Evolutionary conservation across 2,113 vertebrate genomes (phyloP).

Genomic region (Epinephelus moara): DNA sequence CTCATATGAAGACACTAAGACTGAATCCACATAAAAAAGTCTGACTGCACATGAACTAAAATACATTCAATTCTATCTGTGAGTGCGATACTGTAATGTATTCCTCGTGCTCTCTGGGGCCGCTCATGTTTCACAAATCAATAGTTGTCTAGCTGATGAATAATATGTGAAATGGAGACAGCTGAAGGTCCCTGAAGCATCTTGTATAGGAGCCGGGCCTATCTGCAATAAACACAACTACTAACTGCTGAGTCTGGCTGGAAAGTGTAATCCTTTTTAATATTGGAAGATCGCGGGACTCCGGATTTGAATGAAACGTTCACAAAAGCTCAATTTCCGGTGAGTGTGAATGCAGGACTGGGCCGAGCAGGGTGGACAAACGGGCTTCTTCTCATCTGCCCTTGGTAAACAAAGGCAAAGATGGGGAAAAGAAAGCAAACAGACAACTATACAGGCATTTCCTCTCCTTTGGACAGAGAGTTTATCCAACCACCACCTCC

Average conservation of each 20-base stretch:
- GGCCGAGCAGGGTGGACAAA: conserved; percentile 25
- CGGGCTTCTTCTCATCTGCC: conserved; percentile 50
- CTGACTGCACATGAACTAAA: not conserved
- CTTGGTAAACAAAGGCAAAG: conserved; percentile 59
- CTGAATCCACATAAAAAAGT: conserved; percentile 1
- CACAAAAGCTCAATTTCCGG: conserved; percentile 55
- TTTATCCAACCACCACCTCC: conserved; percentile 46
- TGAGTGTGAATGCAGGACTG: conserved; percentile 21
- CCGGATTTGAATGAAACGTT: conserved; percentile 39
- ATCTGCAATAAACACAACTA: conserved; percentile 17
- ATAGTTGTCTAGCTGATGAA: conserved; percentile 16
- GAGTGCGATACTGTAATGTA: conserved; percentile 15
- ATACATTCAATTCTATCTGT: conserved; percentile 15
- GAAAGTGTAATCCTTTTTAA: conserved; percentile 33
- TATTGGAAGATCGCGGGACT: conserved; percentile 19
- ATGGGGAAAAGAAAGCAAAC: conserved; percentile 67
- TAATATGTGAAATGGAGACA: conserved; percentile 41
- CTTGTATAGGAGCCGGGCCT: not conserved
- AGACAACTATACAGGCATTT: conserved; percentile 67
- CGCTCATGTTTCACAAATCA: conserved; percentile 47
- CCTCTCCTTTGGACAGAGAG: conserved; percentile 35
- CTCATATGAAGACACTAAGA: not conserved
- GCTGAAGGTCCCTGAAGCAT: conserved; percentile 35
- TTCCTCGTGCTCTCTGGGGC: conserved; percentile 7
- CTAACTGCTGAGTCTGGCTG: conserved; percentile 17